Evolutionary conservation across 2,797 vertebrate genomes (phyloP).

Genomic region (Epinephelus malabaricus): DNA sequence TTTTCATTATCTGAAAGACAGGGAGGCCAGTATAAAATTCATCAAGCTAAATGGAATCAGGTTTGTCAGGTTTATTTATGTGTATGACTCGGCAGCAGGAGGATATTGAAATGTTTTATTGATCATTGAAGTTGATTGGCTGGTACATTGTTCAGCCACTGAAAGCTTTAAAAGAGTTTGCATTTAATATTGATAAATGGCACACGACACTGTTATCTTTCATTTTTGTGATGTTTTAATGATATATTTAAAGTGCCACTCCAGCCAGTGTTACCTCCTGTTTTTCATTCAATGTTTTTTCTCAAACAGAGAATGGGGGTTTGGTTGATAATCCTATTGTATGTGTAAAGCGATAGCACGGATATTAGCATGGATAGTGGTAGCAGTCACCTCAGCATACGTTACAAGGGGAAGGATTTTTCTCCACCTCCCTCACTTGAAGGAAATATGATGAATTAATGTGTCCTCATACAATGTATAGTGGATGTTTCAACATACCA

Average conservation of each 20-base stretch:
- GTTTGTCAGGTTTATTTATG: slow-evolving; percentile 76
- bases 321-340: no score
- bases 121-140: slow-evolving; percentile 70
- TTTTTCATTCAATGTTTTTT: no score
- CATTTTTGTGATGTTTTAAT: slow-evolving; percentile 12
- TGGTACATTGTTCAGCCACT: slow-evolving; percentile 53
- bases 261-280: no score
- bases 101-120: slow-evolving; percentile 75
- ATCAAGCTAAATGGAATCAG: slow-evolving; percentile 77
- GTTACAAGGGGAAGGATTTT: no score
- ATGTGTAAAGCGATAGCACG: no score
- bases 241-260: not conserved
- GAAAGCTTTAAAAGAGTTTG: slow-evolving; percentile 32
- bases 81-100: slow-evolving; percentile 48
- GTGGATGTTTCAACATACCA: no score
- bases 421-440: no score
- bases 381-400: no score
- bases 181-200: slow-evolving; percentile 37
- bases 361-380: no score
- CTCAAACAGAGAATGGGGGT: no score
- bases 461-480: no score
- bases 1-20: slow-evolving; percentile 77
- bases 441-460: no score
- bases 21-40: slow-evolving; percentile 65
- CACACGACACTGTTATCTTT: slow-evolving; percentile 13